These are phyloP conservation scores for Pseudochromis fuscus DNA, from an alignment of 2,797 vertebrate species.

Conservation along the genomic window DNA sequence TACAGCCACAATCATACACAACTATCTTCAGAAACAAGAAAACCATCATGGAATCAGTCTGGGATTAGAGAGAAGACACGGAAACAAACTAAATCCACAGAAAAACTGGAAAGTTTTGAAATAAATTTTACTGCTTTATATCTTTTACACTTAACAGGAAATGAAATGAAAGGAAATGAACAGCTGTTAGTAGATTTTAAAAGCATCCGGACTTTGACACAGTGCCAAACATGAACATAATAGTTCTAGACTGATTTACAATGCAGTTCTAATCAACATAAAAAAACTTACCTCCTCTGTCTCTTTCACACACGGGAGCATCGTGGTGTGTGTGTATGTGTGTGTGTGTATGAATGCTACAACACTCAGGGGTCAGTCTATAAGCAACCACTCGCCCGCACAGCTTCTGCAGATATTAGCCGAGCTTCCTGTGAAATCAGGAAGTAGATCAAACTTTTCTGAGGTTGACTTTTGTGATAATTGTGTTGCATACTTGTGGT, in stretches of 20 bases:
- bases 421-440: conserved; percentile 58
- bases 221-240: not conserved
- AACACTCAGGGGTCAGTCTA: conserved; percentile 1
- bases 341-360: not conserved
- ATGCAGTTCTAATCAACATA: not conserved
- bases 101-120: no score
- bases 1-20: not conserved
- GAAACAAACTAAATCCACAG: not conserved
- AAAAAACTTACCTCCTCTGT: conserved; percentile 70
- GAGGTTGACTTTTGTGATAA: conserved; percentile 15
- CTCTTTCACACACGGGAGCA: conserved; percentile 12
- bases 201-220: not conserved
- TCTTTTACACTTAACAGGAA: no score
- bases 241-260: not conserved
- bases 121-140: no score
- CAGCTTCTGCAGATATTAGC: conserved; percentile 8
- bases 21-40: not conserved
- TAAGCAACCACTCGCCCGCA: conserved; percentile 1
- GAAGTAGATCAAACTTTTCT: conserved; percentile 48
- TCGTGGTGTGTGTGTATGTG: not conserved
- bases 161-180: not conserved
- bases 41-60: not conserved
- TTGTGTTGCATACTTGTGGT: not conserved
- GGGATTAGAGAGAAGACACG: not conserved
- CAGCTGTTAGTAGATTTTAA: not conserved